Base-by-base conservation (phyloP, 2,888 invertebrate species). In the Aphodius sticticus region DNA sequence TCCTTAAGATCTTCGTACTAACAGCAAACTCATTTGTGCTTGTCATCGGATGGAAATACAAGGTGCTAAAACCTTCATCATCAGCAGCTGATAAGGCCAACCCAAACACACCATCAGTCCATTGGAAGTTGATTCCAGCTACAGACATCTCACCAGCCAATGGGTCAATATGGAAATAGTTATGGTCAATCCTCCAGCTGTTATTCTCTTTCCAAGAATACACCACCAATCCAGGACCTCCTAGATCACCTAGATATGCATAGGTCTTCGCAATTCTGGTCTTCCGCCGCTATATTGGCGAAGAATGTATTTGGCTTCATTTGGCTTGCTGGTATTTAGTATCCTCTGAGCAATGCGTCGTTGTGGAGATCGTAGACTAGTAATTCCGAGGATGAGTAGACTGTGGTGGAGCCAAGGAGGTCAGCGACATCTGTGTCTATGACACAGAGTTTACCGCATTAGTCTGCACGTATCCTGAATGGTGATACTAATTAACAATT, bases 31-130 rank as follows among this genome's bases (percentile, higher is more conserved):
- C 96, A 86, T 94, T 92, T 80, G 92, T 94, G 83, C 96, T 95
- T 2, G 94, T 93, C 87, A 96, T 91, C 0, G 96, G 94, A 86
- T 96, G 96, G 90, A 96, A 96, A 85, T 94, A 96, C 2, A 96
- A 87, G 0, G 93, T 94, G 80, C 95, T 93, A 86, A 89, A 94
- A 38, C 94, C 94, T 78, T 94, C 92, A 0, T 91, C 84, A 78
- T 92, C 92, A 0, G 93, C 91, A 6, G 92, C 92, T 0, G 94
- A 93, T 12, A 96, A 86, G 0, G 94, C 94, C 82, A 96, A 87
- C 0, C 96, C 96, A 82, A 95, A 96, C 0, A 96, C 87, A 0
- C 94, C 95, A 85, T 96, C 96, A 3, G 92, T 92, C 95, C 95
- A 96, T 82, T 92, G 93, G 85, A 95, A 95, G 80, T 91, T 91